These are phyloP conservation scores for Ceratina calcarata DNA, from an alignment of 1,140 invertebrate genomes.

Conservation along the genomic window DNA sequence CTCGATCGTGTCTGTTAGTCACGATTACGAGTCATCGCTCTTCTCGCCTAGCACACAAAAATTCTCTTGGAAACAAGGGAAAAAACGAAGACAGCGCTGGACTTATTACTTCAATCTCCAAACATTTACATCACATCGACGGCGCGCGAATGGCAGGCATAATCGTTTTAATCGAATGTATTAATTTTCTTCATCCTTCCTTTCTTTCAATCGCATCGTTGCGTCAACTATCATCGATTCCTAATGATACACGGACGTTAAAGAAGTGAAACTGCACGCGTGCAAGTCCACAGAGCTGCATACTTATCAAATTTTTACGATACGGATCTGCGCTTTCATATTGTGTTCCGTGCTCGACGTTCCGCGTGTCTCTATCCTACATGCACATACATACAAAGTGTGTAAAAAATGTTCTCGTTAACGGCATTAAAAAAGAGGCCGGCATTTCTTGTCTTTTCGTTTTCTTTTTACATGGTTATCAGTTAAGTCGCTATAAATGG, in stretches of 20 bases:
- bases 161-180: neutral
- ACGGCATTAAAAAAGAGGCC: conserved; percentile 13
- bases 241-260: neutral
- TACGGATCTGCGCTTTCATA: neutral
- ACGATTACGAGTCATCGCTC: conserved; percentile 11
- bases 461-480: neutral
- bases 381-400: conserved; percentile 9
- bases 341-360: neutral
- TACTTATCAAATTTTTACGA: neutral
- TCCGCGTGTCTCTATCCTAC: neutral
- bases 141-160: conserved; percentile 26
- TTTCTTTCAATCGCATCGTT: neutral
- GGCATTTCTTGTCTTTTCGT: neutral
- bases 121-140: conserved; percentile 21
- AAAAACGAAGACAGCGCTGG: neutral
- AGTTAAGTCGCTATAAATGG: conserved; percentile 9
- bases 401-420: neutral
- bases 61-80: neutral
- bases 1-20: conserved; percentile 32
- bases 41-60: neutral
- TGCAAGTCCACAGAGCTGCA: too few species aligned
- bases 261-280: neutral
- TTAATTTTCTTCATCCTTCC: neutral
- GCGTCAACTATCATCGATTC: conserved; percentile 19
- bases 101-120: neutral